phyloP scores from a whole-genome alignment of 2,797 vertebrate genomes.

The Acanthurus lineatus region DNA sequence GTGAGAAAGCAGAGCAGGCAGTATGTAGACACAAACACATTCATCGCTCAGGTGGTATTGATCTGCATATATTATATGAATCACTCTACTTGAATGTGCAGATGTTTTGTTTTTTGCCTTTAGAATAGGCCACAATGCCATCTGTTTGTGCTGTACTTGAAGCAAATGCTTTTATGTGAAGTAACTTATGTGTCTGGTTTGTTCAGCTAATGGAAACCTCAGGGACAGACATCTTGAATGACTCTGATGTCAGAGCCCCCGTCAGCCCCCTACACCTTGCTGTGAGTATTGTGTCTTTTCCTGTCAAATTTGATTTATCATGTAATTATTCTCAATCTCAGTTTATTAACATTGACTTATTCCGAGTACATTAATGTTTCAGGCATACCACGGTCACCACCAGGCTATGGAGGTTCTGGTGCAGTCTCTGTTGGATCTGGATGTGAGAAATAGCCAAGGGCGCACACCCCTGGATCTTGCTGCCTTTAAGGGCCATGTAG shows the following conservation, averaged over 20 bases:
- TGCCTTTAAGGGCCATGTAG: constrained; percentile 96
- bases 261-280: constrained; percentile 97
- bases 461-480: constrained; percentile 96
- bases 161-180: not conserved
- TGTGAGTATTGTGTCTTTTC: constrained; percentile 87
- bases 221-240: constrained; percentile 94
- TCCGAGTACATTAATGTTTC: constrained; percentile 18
- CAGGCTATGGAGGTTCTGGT: constrained; percentile 97
- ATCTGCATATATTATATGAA: not conserved
- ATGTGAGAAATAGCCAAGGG: constrained; percentile 94
- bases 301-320: not conserved
- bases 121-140: not conserved
- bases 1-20: not conserved
- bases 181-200: constrained; percentile 58
- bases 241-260: constrained; percentile 92
- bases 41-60: not conserved
- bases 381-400: constrained; percentile 98
- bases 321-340: not conserved
- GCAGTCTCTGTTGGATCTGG: constrained; percentile 96
- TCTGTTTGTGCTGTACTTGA: not conserved
- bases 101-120: not conserved
- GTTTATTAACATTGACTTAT: not conserved
- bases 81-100: not conserved
- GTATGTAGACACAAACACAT: too few species aligned
- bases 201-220: constrained; percentile 97